Evolutionary conservation across 1,140 invertebrate genomes (phyloP).

Genomic region (Ridgeia piscesae): DNA sequence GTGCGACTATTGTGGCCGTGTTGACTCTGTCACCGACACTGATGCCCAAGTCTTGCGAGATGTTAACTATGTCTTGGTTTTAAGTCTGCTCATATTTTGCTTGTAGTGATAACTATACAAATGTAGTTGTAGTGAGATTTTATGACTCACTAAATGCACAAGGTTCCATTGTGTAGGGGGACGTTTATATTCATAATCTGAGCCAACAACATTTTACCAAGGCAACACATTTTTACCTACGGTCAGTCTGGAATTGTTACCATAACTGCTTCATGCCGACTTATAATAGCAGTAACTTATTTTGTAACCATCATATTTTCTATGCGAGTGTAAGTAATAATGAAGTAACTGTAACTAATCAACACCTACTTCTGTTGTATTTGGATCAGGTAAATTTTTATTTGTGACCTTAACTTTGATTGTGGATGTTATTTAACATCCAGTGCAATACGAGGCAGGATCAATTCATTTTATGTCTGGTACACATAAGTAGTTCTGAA

Average conservation of each 20-base stretch:
- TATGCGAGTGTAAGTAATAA: not conserved
- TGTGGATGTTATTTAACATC: not conserved
- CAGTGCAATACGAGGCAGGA: not conserved
- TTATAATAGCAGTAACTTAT: not conserved
- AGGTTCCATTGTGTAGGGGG: not conserved
- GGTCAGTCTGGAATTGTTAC: not conserved
- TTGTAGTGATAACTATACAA: not conserved
- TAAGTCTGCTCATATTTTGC: not conserved
- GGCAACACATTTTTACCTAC: not conserved
- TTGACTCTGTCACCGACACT: not conserved
- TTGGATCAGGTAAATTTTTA: not conserved
- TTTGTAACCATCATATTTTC: not conserved
- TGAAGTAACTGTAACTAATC: not conserved
- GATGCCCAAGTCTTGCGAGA: not conserved
- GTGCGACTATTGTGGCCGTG: not conserved
- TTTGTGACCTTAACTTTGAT: not conserved
- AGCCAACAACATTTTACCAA: not conserved
- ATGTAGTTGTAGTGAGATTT: not conserved
- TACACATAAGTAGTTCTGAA: not conserved
- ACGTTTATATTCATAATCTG: not conserved
- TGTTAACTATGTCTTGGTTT: not conserved
- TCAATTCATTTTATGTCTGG: not conserved
- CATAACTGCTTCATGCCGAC: too few species aligned
- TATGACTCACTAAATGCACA: not conserved
- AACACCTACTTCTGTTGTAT: not conserved